Conservation (phyloP, 2,888 invertebrate species). For the Chrysolina americana region DNA sequence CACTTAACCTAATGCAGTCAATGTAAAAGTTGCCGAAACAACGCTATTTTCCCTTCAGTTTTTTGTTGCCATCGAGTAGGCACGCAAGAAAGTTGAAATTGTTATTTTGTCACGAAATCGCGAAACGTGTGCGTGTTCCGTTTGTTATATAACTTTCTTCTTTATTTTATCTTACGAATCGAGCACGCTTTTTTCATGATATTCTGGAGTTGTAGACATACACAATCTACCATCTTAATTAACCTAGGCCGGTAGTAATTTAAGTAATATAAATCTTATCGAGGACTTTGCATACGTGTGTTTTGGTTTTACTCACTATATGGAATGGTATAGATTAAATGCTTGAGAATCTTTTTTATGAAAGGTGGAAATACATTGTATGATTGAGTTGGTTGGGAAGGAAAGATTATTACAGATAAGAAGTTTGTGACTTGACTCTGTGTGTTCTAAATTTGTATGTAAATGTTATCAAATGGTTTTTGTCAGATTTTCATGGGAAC, state of each 20-base stretch:
- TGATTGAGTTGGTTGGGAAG: neutral
- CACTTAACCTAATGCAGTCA: neutral
- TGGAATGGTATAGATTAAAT: neutral
- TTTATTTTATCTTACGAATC: conserved; percentile 35
- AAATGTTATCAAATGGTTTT: neutral
- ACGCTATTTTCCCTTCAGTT: neutral
- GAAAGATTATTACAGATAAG: neutral
- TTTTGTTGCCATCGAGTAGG: conserved; percentile 9
- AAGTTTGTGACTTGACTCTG: neutral
- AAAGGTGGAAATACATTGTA: neutral
- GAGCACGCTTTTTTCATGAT: conserved; percentile 38
- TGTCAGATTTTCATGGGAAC: neutral
- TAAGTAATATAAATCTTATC: conserved; percentile 18
- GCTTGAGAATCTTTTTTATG: neutral
- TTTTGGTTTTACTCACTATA: neutral
- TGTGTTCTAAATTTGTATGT: neutral
- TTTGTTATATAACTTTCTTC: conserved; percentile 37
- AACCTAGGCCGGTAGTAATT: conserved; percentile 23
- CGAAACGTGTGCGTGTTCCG: conserved; percentile 42
- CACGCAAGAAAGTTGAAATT: conserved; percentile 43
- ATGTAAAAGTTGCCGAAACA: neutral
- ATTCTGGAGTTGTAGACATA: conserved; percentile 36
- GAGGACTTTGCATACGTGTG: neutral
- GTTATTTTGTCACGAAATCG: conserved; percentile 45
- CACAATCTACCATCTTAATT: conserved; percentile 37